These are phyloP conservation scores for Haliclona indistincta DNA, from an alignment of 37 sponge, comb jelly and placozoan species.

Conservation along the genomic window DNA sequence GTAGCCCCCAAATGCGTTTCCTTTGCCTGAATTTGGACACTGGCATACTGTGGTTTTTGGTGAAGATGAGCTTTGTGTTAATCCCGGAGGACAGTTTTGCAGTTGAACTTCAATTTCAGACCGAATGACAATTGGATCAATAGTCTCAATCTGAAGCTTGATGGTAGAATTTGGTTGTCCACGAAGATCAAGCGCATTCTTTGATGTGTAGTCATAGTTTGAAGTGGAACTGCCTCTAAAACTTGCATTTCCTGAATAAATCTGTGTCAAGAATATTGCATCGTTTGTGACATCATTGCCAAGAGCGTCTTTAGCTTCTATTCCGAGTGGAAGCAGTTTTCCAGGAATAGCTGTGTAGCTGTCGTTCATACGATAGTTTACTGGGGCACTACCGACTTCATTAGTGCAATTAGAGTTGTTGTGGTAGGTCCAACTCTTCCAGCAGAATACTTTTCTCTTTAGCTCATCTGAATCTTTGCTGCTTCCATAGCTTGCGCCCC, in stretches of 20 bases:
- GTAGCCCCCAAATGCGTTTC: background rate
- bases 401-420: background rate
- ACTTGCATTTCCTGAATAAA: background rate
- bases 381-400: slow-evolving; percentile 34
- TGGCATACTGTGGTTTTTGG: background rate
- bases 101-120: background rate
- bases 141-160: slow-evolving; percentile 14
- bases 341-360: slow-evolving; percentile 15
- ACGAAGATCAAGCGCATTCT: background rate
- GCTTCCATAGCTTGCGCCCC: background rate
- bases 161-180: background rate
- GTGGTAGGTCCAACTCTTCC: slow-evolving; percentile 1
- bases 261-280: background rate
- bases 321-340: background rate
- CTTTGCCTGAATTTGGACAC: background rate
- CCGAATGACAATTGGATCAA: slow-evolving; percentile 26
- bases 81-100: slow-evolving; percentile 37
- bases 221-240: background rate
- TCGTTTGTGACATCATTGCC: slow-evolving; percentile 6
- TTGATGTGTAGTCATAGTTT: background rate
- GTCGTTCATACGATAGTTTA: background rate
- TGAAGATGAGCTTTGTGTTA: too few species aligned
- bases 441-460: slow-evolving; percentile 8
- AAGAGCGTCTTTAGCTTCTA: slow-evolving; percentile 11
- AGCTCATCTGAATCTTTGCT: background rate